Evolutionary conservation across 2,797 vertebrate genomes (phyloP).

Genomic region (Bradypodion pumilum): DNA sequence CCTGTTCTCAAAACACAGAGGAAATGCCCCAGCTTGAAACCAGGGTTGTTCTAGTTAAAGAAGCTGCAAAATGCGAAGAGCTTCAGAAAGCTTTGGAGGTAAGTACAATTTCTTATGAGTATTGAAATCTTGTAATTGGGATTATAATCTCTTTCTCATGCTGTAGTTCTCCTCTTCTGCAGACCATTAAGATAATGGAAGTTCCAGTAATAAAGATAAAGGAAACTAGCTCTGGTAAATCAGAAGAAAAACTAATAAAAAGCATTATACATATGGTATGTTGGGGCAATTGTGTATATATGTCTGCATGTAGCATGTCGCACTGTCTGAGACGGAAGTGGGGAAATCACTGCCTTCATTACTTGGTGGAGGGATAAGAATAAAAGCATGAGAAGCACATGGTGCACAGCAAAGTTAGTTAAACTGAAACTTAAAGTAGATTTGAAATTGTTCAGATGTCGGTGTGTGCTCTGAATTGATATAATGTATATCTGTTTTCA

Average conservation of each 20-base stretch:
- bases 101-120: conserved; percentile 41
- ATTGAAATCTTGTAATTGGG: conserved; percentile 22
- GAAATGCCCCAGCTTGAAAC: conserved; percentile 91
- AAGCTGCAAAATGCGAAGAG: conserved; percentile 78
- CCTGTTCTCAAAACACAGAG: conserved; percentile 72
- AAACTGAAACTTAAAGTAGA: conserved; percentile 19
- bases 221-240: conserved; percentile 86
- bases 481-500: conserved; percentile 9
- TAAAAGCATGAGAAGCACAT: conserved; percentile 22
- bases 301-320: conserved; percentile 76
- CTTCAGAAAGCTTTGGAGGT: conserved; percentile 92
- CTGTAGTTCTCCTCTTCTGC: conserved; percentile 82
- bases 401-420: conserved; percentile 37
- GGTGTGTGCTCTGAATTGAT: conserved; percentile 33
- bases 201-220: conserved; percentile 98
- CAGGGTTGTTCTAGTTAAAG: conserved; percentile 88
- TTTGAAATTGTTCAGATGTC: not conserved
- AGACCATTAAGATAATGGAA: conserved; percentile 96
- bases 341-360: not conserved
- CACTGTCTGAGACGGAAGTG: conserved; percentile 48
- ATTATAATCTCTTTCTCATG: conserved; percentile 55
- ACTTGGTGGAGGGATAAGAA: conserved; percentile 36
- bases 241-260: conserved; percentile 93
- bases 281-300: conserved; percentile 71
- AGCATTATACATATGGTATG: conserved; percentile 97